These are phyloP conservation scores for Pitta sordida DNA, from an alignment of 2,113 vertebrate species.

Conservation along the genomic window DNA sequence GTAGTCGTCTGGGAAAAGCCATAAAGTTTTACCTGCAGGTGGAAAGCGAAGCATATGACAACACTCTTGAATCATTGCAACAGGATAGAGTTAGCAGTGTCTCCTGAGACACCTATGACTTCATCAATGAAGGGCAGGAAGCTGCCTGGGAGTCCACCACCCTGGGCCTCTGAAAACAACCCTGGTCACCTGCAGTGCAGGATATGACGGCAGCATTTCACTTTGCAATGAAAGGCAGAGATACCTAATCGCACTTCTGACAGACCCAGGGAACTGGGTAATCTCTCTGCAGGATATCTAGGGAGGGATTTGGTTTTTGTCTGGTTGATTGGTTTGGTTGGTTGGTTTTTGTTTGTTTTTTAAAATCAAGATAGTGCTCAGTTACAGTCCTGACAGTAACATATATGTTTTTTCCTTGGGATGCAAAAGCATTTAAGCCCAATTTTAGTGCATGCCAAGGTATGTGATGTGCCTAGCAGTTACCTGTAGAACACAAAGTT, in stretches of 20 bases:
- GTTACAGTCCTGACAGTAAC: neutral
- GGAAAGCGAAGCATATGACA: neutral
- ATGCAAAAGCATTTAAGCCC: neutral
- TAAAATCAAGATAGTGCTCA: neutral
- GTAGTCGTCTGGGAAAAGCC: neutral
- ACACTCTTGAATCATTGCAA: neutral
- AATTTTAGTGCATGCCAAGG: accelerated
- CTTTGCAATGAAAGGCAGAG: neutral
- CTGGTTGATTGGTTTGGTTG: no score
- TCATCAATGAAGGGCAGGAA: neutral
- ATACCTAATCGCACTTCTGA: constrained; percentile 4
- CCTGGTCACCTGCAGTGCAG: neutral
- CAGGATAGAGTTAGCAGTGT: neutral
- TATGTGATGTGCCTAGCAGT: neutral
- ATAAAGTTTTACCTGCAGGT: neutral
- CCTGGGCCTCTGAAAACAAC: neutral
- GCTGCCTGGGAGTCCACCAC: neutral
- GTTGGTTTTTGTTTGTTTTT: neutral
- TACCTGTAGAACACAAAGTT: neutral
- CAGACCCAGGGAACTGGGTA: neutral
- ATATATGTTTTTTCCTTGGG: accelerated
- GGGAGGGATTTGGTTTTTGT: neutral
- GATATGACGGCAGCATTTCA: neutral
- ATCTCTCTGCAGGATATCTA: neutral
- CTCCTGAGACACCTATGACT: neutral